Evolutionary conservation across 2,113 vertebrate genomes (phyloP), one percentile per base, ranked within the genome.

Genomic region (Pardalotus punctatus): DNA sequence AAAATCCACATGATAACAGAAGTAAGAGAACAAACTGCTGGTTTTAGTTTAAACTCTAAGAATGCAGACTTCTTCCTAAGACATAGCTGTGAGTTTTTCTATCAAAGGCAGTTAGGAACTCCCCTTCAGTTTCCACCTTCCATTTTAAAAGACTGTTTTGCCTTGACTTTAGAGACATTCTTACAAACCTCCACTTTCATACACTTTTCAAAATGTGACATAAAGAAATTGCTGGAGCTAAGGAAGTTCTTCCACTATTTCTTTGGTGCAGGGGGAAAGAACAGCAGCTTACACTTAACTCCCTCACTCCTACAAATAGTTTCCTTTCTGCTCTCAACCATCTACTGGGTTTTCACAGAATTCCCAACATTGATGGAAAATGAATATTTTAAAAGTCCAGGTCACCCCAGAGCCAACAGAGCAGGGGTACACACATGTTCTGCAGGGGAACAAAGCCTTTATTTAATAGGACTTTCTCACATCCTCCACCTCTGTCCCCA

Each of bases 351-450:
- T 79, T 80, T 61, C 51, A 71, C 40, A 56, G 56, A 62, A 71
- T 64, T 84, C 29, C 38, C 45, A 70, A 33, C 38, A 18, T 43
- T 47, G 14, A 38, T 11, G 70, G 53, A 69, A 96, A 81, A 86
- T 6, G 5, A 88, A 60, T 3, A 2, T 48, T 88, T 88, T 43
- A 74, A 91, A 89, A 81, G 36, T 61, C 78, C 53, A 61, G 47
- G 71, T 60, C 53, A 60, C 31, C 10, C 40, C n/a, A n/a, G 53
- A 86, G 77, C 84, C 57, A 74, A 56, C 1, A 2, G 57, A 86
- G 64, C 29, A 70, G 43, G 8, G 31, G n/a, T 1, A 29, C 35
- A 53, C 1, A 0, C 38, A 3, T 0, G 6, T 36, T 27, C 51
- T 64, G 51, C 69, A 69, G 73, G 40, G 12, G 14, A 85, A 18